Conservation (phyloP, 1,140 invertebrate genomes). For the Drosophila eugracilis region DNA sequence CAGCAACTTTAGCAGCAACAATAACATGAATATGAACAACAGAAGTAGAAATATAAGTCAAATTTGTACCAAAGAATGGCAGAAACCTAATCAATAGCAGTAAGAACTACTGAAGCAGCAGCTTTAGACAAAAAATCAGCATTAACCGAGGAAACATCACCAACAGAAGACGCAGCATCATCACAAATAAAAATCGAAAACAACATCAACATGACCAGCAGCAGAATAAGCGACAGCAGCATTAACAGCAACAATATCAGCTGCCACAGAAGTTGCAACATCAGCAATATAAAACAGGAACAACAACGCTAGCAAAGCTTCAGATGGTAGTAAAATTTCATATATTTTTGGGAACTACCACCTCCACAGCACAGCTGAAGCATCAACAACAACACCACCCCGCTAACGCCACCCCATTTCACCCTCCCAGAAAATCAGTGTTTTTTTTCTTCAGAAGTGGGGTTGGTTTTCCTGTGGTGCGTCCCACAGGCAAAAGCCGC, state of each 20-base stretch:
- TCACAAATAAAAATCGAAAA: background rate
- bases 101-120: background rate
- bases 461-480: slow-evolving; percentile 56
- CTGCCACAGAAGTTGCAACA: slow-evolving; percentile 12
- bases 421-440: slow-evolving; percentile 57
- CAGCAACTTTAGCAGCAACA: background rate
- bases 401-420: slow-evolving; percentile 26
- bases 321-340: slow-evolving; percentile 63
- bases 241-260: background rate
- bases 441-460: slow-evolving; percentile 35
- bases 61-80: background rate
- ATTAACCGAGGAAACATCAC: too few relatives aligned
- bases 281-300: slow-evolving; percentile 17
- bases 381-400: slow-evolving; percentile 34
- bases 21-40: background rate
- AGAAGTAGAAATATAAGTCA: background rate
- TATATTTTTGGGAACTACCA: slow-evolving; percentile 61
- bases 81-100: background rate
- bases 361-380: slow-evolving; percentile 31
- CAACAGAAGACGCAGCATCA: background rate
- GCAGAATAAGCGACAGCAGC: background rate
- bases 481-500: slow-evolving; percentile 38
- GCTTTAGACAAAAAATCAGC: too few relatives aligned
- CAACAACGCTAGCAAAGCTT: slow-evolving; percentile 23
- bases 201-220: slow-evolving; percentile 11